phyloP scores from a whole-genome alignment of 2,113 vertebrate species.

The Elaphurus davidianus region DNA sequence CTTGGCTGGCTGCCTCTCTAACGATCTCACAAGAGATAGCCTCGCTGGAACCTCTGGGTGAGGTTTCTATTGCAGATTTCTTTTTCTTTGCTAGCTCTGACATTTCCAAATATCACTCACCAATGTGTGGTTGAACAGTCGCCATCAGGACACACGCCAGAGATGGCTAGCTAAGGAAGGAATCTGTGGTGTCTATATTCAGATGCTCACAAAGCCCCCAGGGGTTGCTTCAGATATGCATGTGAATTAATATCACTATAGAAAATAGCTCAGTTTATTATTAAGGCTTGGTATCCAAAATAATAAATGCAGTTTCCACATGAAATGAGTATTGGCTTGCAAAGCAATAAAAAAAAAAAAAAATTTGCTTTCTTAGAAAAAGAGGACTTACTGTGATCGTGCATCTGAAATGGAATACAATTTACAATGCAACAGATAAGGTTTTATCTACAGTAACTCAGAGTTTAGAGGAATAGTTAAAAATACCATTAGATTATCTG shows the following conservation, averaged over 20 bases:
- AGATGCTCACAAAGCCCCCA: background rate
- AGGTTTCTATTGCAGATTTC: background rate
- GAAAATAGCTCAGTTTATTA: background rate
- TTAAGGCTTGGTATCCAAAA: background rate
- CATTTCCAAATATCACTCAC: slow-evolving; percentile 16
- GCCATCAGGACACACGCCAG: background rate
- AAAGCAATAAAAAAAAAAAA: background rate
- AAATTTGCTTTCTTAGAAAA: background rate
- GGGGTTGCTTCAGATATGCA: background rate
- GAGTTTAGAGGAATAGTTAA: background rate
- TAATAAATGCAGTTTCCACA: background rate
- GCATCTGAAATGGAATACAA: background rate
- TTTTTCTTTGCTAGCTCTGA: background rate
- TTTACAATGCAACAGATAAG: background rate
- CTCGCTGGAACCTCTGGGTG: background rate
- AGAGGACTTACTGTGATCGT: background rate
- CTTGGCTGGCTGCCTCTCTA: background rate
- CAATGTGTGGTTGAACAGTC: background rate
- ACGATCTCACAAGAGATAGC: background rate
- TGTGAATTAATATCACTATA: background rate
- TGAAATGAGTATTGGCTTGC: background rate
- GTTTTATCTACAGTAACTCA: background rate
- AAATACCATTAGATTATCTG: background rate
- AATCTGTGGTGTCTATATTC: background rate
- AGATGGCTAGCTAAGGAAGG: background rate